Evolutionary conservation across 2,888 invertebrate species (phyloP).

Genomic region (Drosophila hamatofila): DNA sequence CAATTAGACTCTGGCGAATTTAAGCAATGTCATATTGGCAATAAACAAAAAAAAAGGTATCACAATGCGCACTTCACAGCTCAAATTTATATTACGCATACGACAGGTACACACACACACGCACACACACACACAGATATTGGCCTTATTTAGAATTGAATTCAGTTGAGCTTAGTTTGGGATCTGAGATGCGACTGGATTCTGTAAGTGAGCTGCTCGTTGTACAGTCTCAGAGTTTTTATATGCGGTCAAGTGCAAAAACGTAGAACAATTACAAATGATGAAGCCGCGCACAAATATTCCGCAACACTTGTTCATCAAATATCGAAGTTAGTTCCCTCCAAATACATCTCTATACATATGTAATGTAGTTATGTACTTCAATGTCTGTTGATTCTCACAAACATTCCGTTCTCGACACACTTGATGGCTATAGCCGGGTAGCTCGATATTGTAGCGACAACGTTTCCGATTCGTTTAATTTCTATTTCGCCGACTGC

Average conservation of each 20-base stretch:
- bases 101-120: background rate
- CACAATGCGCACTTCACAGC: conserved; percentile 18
- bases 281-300: conserved; percentile 20
- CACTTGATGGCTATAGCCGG: background rate
- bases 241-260: conserved; percentile 26
- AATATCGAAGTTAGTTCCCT: conserved; percentile 17
- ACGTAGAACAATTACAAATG: conserved; percentile 1
- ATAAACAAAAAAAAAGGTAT: background rate
- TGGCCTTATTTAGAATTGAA: background rate
- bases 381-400: conserved; percentile 11
- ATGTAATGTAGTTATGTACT: background rate
- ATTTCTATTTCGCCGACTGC: conserved; percentile 42
- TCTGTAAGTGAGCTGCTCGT: conserved; percentile 42
- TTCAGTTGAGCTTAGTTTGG: background rate
- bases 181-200: conserved; percentile 21
- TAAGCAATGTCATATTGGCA: conserved; percentile 20
- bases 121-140: background rate
- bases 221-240: conserved; percentile 18
- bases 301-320: conserved; percentile 66
- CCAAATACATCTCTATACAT: background rate
- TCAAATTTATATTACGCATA: conserved; percentile 24
- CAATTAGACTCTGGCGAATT: conserved; percentile 15
- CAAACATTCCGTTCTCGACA: conserved; percentile 31
- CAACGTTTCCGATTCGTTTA: conserved; percentile 47
- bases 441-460: conserved; percentile 19